Evolutionary conservation across 2,113 vertebrate species (phyloP).

Genomic region (Gnathonemus echidnorhynchus): DNA sequence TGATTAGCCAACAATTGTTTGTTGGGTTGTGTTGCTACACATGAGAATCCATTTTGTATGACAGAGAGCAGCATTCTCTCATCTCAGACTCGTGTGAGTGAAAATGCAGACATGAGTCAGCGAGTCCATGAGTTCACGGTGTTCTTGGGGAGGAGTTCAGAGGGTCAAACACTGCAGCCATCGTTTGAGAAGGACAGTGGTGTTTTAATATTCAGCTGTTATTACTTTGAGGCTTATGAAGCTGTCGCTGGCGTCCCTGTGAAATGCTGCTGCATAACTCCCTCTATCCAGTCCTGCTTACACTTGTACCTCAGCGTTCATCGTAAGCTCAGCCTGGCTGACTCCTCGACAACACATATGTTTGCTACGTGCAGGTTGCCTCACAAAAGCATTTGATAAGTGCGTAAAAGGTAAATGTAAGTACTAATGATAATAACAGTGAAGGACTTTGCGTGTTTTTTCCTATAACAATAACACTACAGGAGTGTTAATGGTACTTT

Average conservation of each 20-base stretch:
- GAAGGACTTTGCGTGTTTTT: neutral
- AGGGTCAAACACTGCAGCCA: neutral
- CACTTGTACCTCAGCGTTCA: neutral
- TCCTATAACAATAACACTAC: neutral
- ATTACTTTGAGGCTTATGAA: neutral
- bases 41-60: slow-evolving; percentile 2
- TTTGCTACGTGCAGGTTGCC: neutral
- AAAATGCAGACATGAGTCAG: slow-evolving; percentile 12
- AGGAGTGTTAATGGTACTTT: neutral
- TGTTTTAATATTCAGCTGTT: neutral
- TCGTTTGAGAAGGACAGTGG: neutral
- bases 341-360: neutral
- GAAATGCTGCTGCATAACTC: neutral
- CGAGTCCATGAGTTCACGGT: neutral
- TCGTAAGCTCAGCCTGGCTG: neutral
- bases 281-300: neutral
- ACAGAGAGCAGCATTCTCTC: neutral
- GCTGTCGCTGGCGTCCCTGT: neutral
- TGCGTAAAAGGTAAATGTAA: neutral
- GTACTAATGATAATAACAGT: neutral
- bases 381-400: neutral
- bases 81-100: neutral
- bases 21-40: neutral
- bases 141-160: neutral
- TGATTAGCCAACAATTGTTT: neutral